Base-by-base conservation (phyloP, 2,888 invertebrate genomes). In the Apocheima hispidaria region DNA sequence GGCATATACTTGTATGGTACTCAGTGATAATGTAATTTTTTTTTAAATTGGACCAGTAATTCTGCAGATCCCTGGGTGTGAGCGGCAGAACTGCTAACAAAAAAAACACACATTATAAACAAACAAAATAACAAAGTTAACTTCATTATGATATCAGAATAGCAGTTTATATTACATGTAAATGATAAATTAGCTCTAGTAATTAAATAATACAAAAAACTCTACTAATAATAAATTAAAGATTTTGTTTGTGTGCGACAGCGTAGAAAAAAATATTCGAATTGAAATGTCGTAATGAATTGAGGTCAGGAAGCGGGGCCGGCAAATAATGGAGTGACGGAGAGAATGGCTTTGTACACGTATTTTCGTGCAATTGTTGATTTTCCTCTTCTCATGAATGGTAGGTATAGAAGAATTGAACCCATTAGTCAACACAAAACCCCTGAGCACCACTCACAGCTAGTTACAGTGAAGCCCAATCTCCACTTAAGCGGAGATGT, bases 221-320 rank as follows among this genome's bases (percentile, higher is more conserved):
- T 38, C 57, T 50, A 49, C 49, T 75, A 75, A 73, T 73, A 74
- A 56, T 63, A 58, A 70, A 73, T 72, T 74, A 60, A 74, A 70
- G 68, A 73, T 70, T 23, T 74, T 75, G 69, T 77, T 79, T 76
- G 68, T 74, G 75, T 75, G 75, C 72, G 66, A 69, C 64, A 56
- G 55, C 50, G 62, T 63, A 61, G 65, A 66, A 65, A 74, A n/a
- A 76, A 74, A 77, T 71, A 74, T 80, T 77, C 72, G 70, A 74
- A 72, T 76, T 72, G 60, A 66, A 74, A 75, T 70, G 71, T 70
- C 69, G 66, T 77, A 80, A 72, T 79, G 77, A 79, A 82, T 82
- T 77, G 77, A 67, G 75, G 75, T 79, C 78, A 77, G 74, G 70
- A 75, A 76, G 72, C 63, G 56, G 68, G 72, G 64, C 63, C 68